A percentile compares a stretch with the other conserved stretches of the same genome.
phyloP scores from a whole-genome alignment of 2,797 vertebrate genomes.

The Menidia menidia region DNA sequence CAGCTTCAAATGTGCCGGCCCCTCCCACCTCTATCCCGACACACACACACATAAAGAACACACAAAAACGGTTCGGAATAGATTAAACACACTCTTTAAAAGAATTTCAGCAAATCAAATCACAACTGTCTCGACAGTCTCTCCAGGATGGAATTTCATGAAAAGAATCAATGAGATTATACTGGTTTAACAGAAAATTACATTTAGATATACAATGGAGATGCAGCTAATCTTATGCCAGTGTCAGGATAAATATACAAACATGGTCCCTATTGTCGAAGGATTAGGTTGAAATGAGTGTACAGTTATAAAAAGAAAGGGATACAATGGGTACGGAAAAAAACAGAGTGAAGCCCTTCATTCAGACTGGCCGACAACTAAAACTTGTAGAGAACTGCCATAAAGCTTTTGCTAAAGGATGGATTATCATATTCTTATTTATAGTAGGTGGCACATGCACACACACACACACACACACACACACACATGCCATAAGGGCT shows the following conservation, averaged over 20 bases:
- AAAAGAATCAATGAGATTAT: conserved; percentile 45
- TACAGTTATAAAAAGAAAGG: background rate
- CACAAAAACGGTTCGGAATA: conserved; percentile 10
- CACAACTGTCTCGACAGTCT: conserved; percentile 40
- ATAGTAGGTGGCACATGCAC: background rate
- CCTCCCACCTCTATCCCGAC: background rate
- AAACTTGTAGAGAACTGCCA: conserved; percentile 4
- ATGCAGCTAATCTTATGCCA: conserved; percentile 24
- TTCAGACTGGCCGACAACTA: background rate
- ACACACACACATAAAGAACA: conserved; percentile 14
- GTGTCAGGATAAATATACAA: conserved; percentile 31
- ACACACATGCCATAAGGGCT: conserved; percentile 27
- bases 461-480: conserved; percentile 1
- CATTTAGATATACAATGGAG: conserved; percentile 38
- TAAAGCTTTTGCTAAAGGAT: conserved; percentile 27
- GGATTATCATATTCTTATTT: conserved; percentile 4
- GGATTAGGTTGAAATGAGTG: conserved; percentile 33
- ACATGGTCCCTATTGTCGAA: conserved; percentile 26
- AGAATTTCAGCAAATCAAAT: conserved; percentile 51
- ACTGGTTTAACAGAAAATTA: conserved; percentile 31
- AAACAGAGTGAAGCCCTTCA: conserved; percentile 12
- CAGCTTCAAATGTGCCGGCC: conserved; percentile 32
- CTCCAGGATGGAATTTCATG: conserved; percentile 16
- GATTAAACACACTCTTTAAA: conserved; percentile 61
- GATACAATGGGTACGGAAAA: conserved; percentile 9